Evolutionary conservation across 2,888 invertebrate genomes (phyloP).

Genomic region (Agrilus mali): DNA sequence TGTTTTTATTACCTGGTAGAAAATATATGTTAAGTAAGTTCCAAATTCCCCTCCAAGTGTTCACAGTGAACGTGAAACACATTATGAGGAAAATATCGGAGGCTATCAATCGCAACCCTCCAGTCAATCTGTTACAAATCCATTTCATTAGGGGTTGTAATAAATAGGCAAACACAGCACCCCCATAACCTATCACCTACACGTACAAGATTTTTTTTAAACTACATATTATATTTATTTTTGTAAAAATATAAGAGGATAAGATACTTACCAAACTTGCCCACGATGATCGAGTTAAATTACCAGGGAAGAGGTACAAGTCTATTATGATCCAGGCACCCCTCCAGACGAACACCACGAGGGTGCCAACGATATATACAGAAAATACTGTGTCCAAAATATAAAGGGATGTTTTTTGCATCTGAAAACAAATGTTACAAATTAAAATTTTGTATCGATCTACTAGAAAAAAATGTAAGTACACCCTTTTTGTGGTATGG

Average conservation of each 20-base stretch:
- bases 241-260: neutral
- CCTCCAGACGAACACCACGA: conserved; percentile 82
- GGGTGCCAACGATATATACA: conserved; percentile 67
- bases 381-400: conserved; percentile 78
- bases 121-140: conserved; percentile 53
- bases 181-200: conserved; percentile 61
- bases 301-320: conserved; percentile 62
- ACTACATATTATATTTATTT: neutral
- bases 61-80: conserved; percentile 69
- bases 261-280: conserved; percentile 60
- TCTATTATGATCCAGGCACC: conserved; percentile 77
- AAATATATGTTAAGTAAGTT: conserved; percentile 66
- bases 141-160: conserved; percentile 63
- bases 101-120: conserved; percentile 51
- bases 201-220: conserved; percentile 15
- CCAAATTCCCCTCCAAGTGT: conserved; percentile 85
- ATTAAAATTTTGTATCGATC: neutral
- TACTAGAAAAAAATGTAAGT: too few relatives aligned
- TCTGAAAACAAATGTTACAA: conserved; percentile 37
- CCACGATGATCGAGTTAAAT: conserved; percentile 55
- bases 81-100: conserved; percentile 68
- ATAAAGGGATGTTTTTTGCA: conserved; percentile 53
- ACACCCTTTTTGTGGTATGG: too few relatives aligned
- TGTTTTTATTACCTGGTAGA: conserved; percentile 48
- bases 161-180: conserved; percentile 59